Base-by-base conservation (phyloP, 1,140 invertebrate species). In the Zaprionus africanus region DNA sequence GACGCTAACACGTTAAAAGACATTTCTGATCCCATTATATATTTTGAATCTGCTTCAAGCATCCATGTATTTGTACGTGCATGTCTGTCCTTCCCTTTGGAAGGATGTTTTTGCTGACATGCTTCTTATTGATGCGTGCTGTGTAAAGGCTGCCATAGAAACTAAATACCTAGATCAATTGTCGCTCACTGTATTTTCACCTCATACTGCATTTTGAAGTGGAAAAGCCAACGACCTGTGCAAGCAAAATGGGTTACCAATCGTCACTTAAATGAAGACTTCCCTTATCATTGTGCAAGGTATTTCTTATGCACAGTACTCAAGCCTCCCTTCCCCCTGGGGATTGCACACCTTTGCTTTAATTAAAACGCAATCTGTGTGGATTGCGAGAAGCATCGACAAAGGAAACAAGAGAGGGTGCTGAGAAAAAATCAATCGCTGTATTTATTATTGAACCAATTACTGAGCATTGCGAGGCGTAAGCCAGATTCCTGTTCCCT, bases 401-500 rank as follows among this genome's bases (percentile, higher is more conserved):
- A 64, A 17, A 54, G 9, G 3, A 12, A 36, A 36, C 17, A 19
- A 17, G 13, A 17, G 60, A 46, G 38, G 26, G 38, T 28, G 46
- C 17, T 12, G 13, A 12, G 34, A 49, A 71, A 75, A 81, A 88
- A 87, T 87, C 84, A 87, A 87, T 83, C 76, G 51, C 68, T 73
- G 84, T 81, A 88, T 87, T 81, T 83, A 87, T 87, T 87, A 87
- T 83, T 81, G 64, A 88, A 88, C 84, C 84, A 87, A 87, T 87
- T 87, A 87, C 51, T 56, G 77, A 61, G 74, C 63, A 73, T 76
- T 62, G 34, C 57, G 65, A 67, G 60, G 43, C 79, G 59, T 36
- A 36, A 60, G 31, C 51, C 26, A 53, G 5, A n/a, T 59, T 65
- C 15, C 56, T n/a, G 5, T 49, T 49, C n/a, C 12, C 56, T 57